Conservation (phyloP, 1,140 invertebrate genomes). For the Cylas formicarius region DNA sequence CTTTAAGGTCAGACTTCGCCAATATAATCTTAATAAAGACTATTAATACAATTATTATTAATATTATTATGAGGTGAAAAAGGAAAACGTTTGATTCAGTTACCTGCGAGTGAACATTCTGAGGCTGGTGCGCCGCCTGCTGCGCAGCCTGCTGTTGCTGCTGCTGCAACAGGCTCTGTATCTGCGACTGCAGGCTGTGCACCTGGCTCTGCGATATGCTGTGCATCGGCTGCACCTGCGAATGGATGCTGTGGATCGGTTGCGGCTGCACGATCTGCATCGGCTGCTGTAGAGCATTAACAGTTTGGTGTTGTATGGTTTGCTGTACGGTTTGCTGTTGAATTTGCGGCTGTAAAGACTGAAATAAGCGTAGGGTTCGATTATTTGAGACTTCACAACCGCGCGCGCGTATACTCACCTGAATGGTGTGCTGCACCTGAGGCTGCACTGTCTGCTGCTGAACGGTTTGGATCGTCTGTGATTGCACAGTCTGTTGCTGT, state of each 20-base stretch:
- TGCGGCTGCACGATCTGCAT: constrained; percentile 40
- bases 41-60: constrained; percentile 5
- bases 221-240: constrained; percentile 23
- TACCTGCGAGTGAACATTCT: constrained; percentile 25
- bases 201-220: constrained; percentile 29
- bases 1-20: too few relatives aligned
- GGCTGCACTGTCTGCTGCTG: constrained; percentile 40
- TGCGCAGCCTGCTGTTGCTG: constrained; percentile 32
- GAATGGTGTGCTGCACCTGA: constrained; percentile 33
- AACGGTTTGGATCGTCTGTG: constrained; percentile 40
- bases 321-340: constrained; percentile 40
- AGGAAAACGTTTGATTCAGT: constrained; percentile 2
- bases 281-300: constrained; percentile 34
- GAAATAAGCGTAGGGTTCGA: not conserved
- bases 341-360: constrained; percentile 34
- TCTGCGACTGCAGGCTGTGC: constrained; percentile 36
- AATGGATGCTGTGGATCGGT: constrained; percentile 31
- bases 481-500: constrained; percentile 41
- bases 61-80: not conserved
- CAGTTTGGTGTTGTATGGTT: constrained; percentile 39
- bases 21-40: constrained; percentile 7
- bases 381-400: not conserved
- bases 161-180: constrained; percentile 36
- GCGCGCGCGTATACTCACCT: constrained; percentile 14
- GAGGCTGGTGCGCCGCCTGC: constrained; percentile 26